Conservation (phyloP, 2,113 vertebrate species). For the Phylloscopus trochiloides region DNA sequence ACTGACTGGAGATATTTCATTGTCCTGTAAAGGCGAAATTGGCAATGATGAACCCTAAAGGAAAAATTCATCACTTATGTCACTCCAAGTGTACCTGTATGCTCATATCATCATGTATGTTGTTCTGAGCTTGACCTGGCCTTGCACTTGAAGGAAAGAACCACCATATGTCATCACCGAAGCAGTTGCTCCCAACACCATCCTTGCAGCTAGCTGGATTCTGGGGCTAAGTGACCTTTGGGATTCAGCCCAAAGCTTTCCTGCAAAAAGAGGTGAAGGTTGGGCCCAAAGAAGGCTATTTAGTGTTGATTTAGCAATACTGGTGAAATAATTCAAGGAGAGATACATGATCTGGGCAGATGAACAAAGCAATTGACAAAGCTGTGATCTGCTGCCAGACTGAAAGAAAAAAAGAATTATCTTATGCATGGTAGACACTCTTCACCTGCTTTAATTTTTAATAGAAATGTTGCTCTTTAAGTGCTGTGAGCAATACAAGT, state of each 20-base stretch:
- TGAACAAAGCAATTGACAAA: neutral
- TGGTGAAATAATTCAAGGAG: neutral
- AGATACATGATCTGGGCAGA: neutral
- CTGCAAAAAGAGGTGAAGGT: neutral
- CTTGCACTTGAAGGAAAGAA: fast-evolving
- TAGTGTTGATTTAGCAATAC: neutral
- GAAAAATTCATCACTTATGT: neutral
- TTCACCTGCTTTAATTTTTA: slow-evolving; percentile 58
- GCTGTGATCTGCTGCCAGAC: neutral
- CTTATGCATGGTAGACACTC: neutral
- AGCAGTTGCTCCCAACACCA: neutral
- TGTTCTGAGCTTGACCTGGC: neutral
- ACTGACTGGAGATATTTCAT: neutral
- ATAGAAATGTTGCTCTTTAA: slow-evolving; percentile 34
- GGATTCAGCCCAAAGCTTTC: neutral
- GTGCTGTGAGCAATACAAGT: neutral
- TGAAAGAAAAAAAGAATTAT: neutral
- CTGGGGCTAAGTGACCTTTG: neutral
- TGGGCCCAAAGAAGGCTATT: neutral
- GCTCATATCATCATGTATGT: fast-evolving
- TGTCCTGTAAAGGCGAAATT: neutral
- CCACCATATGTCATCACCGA: neutral
- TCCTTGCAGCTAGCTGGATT: neutral
- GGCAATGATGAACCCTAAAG: neutral
- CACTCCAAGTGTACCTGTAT: fast-evolving